phyloP scores from a whole-genome alignment of 2,888 invertebrate species.

The Prenolepis imparis region DNA sequence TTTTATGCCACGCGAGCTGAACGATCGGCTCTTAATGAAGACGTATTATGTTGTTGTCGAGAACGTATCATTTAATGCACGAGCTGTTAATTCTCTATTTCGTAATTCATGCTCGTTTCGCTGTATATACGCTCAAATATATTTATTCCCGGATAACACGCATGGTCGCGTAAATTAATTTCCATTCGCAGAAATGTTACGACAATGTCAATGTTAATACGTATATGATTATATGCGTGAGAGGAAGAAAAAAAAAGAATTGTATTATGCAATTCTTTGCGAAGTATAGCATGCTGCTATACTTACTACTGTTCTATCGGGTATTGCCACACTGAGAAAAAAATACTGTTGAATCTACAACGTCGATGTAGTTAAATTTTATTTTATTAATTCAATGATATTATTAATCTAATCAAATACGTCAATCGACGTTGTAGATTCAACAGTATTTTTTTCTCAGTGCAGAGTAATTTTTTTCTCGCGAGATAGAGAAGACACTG shows the following conservation, averaged over 20 bases:
- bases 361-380: no score
- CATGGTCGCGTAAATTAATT: conserved; percentile 14
- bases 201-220: conserved; percentile 17
- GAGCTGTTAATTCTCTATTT: conserved; percentile 52
- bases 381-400: no score
- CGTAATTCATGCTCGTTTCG: conserved; percentile 9
- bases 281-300: not conserved
- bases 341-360: no score
- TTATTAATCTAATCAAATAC: no score
- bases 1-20: conserved; percentile 76
- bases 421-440: no score
- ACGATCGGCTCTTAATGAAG: conserved; percentile 76
- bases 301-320: not conserved
- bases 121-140: not conserved
- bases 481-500: not conserved
- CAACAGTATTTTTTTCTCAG: no score
- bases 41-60: conserved; percentile 76
- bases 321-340: no score
- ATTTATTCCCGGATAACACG: conserved; percentile 12
- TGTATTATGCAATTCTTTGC: not conserved
- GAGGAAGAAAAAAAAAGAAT: not conserved
- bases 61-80: conserved; percentile 76
- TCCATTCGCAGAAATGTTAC: not conserved
- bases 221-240: not conserved
- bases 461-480: not conserved